Base-by-base conservation (phyloP, 1,140 invertebrate species). In the Cecropterus lyciades region DNA sequence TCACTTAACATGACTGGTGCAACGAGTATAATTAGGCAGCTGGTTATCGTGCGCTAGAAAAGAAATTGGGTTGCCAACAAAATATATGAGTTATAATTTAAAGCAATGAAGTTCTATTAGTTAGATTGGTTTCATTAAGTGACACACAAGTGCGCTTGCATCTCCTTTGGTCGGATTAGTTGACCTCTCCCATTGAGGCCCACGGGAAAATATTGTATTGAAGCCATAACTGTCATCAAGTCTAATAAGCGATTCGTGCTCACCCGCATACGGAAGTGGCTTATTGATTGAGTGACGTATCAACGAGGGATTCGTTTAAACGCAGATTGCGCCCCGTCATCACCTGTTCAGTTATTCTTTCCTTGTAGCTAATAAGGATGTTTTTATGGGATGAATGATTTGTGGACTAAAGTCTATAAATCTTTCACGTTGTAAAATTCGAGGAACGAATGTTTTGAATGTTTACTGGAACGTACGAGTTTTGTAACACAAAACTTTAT, bases 191-290 rank as follows among this genome's bases (percentile, higher is more conserved):
- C 73, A 79, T 80, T 80, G 69, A 83, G 71, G 74, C 77, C 78
- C 82, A 85, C 82, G 87, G 82, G 86, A 88, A 88, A 80, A 84
- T 71, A 67, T 71, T 72, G 68, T 77, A 82, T 85, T 73, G 74
- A 77, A 83, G 78, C 77, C 77, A 79, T 84, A 80, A 80, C 82
- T 85, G 88, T 91, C 86, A 82, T 87, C 83, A 84, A 77, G 66
- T 82, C 42, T 81, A 79, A 84, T 85, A 85, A 87, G 73, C 75
- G 77, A 82, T 77, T 74, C 69, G 73, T 80, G 79, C 67, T 68
- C 72, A 77, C 88, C 88, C 87, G 87, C 85, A 89, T 87, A 67
- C 85, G 88, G 88, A 91, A 88, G 86, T 82, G 62, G 72, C 73
- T 87, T 84, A 84, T 89, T 89, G 84, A 85, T 87, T 77, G 80